phyloP scores from a whole-genome alignment of 1,140 invertebrate genomes.

The Pentalonia nigronervosa region DNA sequence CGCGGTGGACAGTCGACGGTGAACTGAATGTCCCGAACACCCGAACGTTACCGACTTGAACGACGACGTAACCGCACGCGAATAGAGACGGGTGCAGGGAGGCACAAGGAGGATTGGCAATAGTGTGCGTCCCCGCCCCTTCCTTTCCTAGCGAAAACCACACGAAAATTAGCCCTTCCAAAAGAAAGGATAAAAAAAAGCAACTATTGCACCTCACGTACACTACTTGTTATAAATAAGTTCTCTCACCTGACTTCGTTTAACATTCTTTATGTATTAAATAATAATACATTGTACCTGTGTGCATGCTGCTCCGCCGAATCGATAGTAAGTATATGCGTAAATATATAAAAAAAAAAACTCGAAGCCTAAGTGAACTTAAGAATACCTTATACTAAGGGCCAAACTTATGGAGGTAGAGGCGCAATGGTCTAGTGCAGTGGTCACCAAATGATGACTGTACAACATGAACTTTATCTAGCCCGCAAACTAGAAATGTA shows the following conservation, averaged over 20 bases:
- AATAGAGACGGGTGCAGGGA: neutral
- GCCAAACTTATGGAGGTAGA: neutral
- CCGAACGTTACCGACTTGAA: slow-evolving; percentile 37
- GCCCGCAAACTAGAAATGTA: neutral
- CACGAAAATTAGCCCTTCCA: slow-evolving; percentile 22
- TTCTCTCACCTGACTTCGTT: slow-evolving; percentile 41
- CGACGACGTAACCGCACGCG: slow-evolving; percentile 16
- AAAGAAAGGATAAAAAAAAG: neutral
- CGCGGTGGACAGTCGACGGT: slow-evolving; percentile 21
- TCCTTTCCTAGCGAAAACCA: neutral
- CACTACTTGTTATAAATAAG: slow-evolving; percentile 35
- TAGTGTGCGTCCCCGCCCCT: slow-evolving; percentile 1
- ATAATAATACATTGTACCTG: neutral
- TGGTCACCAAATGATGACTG: neutral
- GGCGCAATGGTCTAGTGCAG: neutral
- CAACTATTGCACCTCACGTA: neutral
- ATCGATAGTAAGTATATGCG: slow-evolving; percentile 9
- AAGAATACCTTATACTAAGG: neutral
- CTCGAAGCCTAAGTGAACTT: neutral
- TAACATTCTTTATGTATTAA: neutral
- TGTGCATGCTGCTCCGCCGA: neutral
- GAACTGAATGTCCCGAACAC: slow-evolving; percentile 47
- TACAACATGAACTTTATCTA: neutral
- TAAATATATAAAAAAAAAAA: neutral
- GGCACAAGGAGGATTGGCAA: neutral